Base-by-base conservation (phyloP, 1,140 invertebrate species). In the Antheraea mylitta region DNA sequence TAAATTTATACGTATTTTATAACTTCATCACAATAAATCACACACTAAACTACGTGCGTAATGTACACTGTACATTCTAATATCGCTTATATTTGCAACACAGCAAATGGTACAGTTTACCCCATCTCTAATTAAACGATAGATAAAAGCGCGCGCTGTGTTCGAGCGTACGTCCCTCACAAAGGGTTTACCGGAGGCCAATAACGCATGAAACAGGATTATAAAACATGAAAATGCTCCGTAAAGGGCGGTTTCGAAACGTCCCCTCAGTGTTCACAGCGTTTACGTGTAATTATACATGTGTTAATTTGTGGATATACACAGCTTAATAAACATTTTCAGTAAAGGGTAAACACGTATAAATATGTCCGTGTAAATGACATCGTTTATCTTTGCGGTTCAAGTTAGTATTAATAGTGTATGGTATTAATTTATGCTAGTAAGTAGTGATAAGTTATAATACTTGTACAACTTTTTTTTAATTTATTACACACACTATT, bases 161-260 rank as follows among this genome's bases (percentile, higher is more conserved):
- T 61, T 71, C 69, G 64, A 22, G 74, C 82, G 85, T 77, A 68
- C 80, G 79, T 36, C 36, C 68, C 63, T 30, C 77, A 84, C 84
- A 89, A 85, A 89, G 87, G 83, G 85, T 79, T 82, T 77, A 77
- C 66, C 72, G 68, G 48, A 16, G 67, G 80, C 83, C 89, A 91
- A 91, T 91, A 91, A 91, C 83, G 89, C 89, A 90, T 91, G 86
- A 86, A 91, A 91, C 87, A 83, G 82, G 89, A 91, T 91, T 91
- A 90, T 87, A 88, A 88, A 89, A 91, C 89, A 89, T 91, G 87
- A 87, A 91, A 88, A 89, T 81, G 83, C 78, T 79, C 76, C 79
- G 74, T 83, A 88, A 91, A 86, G 89, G 85, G 84, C 80, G 76
- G 73, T 78, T 82, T 77, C 58, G 67, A 63, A 66, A 71, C 71